These are phyloP conservation scores for Panthera tigris DNA, from an alignment of 2,113 vertebrate genomes.

Conservation along the genomic window DNA sequence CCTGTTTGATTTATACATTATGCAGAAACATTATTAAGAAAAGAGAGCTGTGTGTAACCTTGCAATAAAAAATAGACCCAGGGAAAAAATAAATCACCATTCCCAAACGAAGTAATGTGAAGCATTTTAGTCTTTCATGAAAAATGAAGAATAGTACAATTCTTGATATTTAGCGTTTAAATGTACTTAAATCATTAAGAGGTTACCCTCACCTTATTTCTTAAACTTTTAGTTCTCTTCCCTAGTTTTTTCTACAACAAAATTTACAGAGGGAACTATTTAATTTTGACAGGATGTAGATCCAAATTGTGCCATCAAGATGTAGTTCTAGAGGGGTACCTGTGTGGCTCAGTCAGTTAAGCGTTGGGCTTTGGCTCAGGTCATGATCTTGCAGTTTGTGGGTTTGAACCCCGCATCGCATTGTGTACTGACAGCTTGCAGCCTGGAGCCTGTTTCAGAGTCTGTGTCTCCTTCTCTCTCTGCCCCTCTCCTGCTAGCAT, in stretches of 20 bases:
- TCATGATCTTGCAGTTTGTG: too few species aligned
- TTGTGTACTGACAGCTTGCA: too few species aligned
- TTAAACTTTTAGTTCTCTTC: not conserved
- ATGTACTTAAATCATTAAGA: not conserved
- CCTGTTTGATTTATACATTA: slow-evolving; percentile 45
- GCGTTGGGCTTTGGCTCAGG: too few species aligned
- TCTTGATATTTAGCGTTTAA: not conserved
- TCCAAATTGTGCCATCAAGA: not conserved
- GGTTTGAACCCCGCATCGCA: too few species aligned
- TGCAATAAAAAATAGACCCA: not conserved
- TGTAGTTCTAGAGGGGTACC: not conserved
- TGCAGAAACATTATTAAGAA: slow-evolving; percentile 41
- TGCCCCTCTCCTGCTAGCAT: too few species aligned
- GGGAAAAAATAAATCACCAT: not conserved
- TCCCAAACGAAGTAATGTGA: not conserved
- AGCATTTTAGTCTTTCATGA: not conserved
- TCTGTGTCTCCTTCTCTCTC: too few species aligned
- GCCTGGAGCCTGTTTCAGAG: too few species aligned
- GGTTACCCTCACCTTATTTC: not conserved
- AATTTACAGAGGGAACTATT: not conserved
- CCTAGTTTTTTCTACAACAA: not conserved
- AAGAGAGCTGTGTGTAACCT: not conserved
- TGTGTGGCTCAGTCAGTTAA: too few species aligned
- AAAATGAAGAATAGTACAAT: slow-evolving; percentile 11
- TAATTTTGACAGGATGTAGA: not conserved